A percentile compares a stretch with the other conserved stretches of the same genome.
These are phyloP conservation scores for Acanthoscelides obtectus DNA, from an alignment of 2,888 invertebrate genomes.

Conservation along the genomic window DNA sequence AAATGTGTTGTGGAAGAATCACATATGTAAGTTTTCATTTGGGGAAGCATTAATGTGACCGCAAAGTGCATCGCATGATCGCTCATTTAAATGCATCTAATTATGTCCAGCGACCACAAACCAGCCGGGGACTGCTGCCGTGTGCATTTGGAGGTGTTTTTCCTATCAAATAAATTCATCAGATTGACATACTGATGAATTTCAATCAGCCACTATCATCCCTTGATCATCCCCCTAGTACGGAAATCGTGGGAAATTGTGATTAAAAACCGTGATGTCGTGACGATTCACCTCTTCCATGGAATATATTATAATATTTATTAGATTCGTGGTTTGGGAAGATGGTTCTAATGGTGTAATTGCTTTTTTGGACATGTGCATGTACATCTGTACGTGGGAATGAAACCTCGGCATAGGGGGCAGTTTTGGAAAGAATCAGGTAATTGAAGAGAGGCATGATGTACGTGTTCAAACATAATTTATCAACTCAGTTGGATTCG, in stretches of 20 bases:
- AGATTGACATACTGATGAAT: slow-evolving; percentile 19
- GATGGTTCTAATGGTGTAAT: background rate
- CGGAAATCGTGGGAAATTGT: slow-evolving; percentile 30
- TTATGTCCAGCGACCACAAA: background rate
- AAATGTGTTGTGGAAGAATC: no score
- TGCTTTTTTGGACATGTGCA: background rate
- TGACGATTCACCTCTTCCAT: slow-evolving; percentile 30
- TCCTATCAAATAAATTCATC: slow-evolving; percentile 26
- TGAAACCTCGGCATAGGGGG: background rate
- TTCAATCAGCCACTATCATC: slow-evolving; percentile 17
- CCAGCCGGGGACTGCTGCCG: slow-evolving; percentile 6
- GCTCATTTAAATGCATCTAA: background rate
- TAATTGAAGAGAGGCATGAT: background rate
- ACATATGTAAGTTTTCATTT: no score
- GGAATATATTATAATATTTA: slow-evolving; percentile 31
- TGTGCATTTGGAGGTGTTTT: slow-evolving; percentile 21
- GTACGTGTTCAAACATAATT: background rate
- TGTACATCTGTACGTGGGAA: background rate
- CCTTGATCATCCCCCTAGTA: slow-evolving; percentile 10
- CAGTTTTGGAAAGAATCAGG: background rate
- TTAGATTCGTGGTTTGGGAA: slow-evolving; percentile 12
- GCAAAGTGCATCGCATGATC: background rate
- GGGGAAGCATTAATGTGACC: background rate
- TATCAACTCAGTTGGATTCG: background rate
- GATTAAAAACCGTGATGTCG: slow-evolving; percentile 21